Evolutionary conservation across 2,113 vertebrate genomes (phyloP), one percentile per base, ranked within the genome.

Genomic region (Bujurquina vittata): DNA sequence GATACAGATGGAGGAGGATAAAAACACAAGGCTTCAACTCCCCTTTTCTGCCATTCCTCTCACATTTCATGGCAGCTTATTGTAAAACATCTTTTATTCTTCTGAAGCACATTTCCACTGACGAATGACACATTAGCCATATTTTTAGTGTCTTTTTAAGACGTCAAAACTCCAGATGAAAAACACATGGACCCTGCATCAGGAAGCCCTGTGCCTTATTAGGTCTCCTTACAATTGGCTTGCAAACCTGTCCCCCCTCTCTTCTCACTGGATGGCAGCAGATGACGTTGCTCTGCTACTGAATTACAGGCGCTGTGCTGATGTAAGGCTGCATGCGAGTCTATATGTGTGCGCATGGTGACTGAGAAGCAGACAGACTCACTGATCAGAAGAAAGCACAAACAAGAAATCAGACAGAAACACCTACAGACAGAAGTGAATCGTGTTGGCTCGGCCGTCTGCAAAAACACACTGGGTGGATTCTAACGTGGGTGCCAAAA

Each of bases 1-100:
- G 76, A 73, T 78, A 59, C 62, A 83, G 85, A 90, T 49, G 75
- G 77, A 88, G 84, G 81, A 85, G 84, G 81, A 87, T 84, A 67
- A 85, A 88, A 78, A 91, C 81, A 75, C 0, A 18, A 84, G 61
- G 80, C 77, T 40, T 82, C 69, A 87, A 17, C 33, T 56, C 58
- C n/a, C 69, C n/a, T 35, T 84, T 65, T n/a, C 65, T 49, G 31
- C 59, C 33, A 26, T 43, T 18, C 20, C 17, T 72, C 65, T 26
- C 23, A 20, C 43, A 52, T 57, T 60, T 31, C 61, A 23, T 1
- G 1, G 6, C 62, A 69, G 40, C 1, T 62, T 12, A 35, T n/a
- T 0, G 3, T 26, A 10, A 57, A 1, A 49, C 43, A 83, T 76
- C 9, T 65, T 52, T 60, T 72, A 26, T 72, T 52, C 65, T 72